These are phyloP conservation scores for Hippasteria phrygiana DNA, from an alignment of 53 echinoderm and acorn worm genomes.

Conservation along the genomic window DNA sequence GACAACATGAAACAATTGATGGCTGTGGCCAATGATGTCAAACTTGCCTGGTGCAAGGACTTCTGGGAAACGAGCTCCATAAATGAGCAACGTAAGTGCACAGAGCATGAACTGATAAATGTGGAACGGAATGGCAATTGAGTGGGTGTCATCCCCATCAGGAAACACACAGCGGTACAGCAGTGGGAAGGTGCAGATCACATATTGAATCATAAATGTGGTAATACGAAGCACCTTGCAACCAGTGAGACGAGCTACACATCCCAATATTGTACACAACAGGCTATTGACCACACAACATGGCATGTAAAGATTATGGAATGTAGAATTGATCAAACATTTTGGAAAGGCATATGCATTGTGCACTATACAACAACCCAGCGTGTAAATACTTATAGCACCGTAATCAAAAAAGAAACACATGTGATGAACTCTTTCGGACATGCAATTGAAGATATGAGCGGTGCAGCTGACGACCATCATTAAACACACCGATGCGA, in stretches of 20 bases:
- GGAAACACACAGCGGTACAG: constrained; percentile 78
- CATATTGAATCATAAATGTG: constrained; percentile 76
- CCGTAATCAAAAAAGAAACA: constrained; percentile 95
- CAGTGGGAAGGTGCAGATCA: constrained; percentile 82
- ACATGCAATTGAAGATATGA: constrained; percentile 93
- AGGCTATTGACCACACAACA: constrained; percentile 67
- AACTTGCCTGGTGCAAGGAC: constrained; percentile 85
- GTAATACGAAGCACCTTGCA: constrained; percentile 71
- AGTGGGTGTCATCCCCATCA: constrained; percentile 54
- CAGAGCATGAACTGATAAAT: constrained; percentile 76
- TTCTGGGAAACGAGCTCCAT: constrained; percentile 90
- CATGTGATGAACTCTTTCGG: constrained; percentile 85
- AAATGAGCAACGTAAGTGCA: constrained; percentile 68
- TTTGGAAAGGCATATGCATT: constrained; percentile 81
- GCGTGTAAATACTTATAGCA: constrained; percentile 81
- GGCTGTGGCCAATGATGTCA: constrained; percentile 93
- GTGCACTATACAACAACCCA: constrained; percentile 79
- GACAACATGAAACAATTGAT: constrained; percentile 89
- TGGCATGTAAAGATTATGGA: constrained; percentile 69
- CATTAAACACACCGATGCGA: constrained; percentile 74
- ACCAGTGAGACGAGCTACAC: constrained; percentile 71
- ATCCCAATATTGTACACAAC: constrained; percentile 74
- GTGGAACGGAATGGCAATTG: constrained; percentile 67
- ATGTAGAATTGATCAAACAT: constrained; percentile 53
- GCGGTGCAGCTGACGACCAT: constrained; percentile 80